phyloP scores from a whole-genome alignment of 2,113 vertebrate genomes.

The Aleadryas rufinucha region DNA sequence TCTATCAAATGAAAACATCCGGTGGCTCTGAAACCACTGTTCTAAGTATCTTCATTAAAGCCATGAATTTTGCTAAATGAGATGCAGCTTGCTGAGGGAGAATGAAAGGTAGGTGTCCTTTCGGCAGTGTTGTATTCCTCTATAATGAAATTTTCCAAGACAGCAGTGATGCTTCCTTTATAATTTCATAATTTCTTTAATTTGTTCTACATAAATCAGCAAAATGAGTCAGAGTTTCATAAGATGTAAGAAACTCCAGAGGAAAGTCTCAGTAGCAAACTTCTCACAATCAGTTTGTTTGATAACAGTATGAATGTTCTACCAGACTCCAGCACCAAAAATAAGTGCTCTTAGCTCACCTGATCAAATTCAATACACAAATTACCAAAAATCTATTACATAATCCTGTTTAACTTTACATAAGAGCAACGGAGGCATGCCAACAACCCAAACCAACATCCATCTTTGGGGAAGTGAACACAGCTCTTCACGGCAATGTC shows the following conservation, averaged over 20 bases:
- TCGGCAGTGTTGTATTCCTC: not conserved
- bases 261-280: not conserved
- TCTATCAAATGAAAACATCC: not conserved
- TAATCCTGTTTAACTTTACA: not conserved
- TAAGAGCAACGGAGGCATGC: not conserved
- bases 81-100: not conserved
- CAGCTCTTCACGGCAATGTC: not conserved
- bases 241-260: not conserved
- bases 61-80: not conserved
- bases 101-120: not conserved
- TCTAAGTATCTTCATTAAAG: not conserved
- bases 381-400: not conserved
- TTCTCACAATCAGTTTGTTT: not conserved
- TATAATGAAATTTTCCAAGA: not conserved
- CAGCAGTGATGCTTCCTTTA: not conserved
- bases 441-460: not conserved
- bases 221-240: conserved; percentile 1
- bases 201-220: not conserved
- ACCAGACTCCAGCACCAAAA: not conserved
- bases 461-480: not conserved
- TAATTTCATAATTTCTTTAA: not conserved
- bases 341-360: not conserved
- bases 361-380: not conserved
- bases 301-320: not conserved
- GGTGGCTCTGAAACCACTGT: not conserved